Percentiles rank a stretch among this genome's conserved stretches.
Evolutionary conservation across 2,797 vertebrate species (phyloP).

Genomic region (Taenioides sp.): DNA sequence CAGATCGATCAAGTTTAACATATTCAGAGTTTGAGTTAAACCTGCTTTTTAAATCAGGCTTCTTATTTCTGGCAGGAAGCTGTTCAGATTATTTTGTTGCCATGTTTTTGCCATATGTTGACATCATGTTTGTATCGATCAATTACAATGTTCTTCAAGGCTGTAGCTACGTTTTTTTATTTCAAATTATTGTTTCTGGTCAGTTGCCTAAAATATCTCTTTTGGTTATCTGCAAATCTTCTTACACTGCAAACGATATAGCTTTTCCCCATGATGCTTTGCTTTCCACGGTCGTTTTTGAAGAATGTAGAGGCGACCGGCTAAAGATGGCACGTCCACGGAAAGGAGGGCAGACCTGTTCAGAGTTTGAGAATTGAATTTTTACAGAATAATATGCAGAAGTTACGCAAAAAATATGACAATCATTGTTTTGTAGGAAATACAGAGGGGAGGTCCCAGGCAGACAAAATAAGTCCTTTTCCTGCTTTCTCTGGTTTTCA

Average conservation of each 20-base stretch:
- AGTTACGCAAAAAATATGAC: constrained; percentile 73
- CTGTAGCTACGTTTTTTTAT: background rate
- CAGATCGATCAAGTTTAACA: background rate
- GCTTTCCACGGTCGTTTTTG: constrained; percentile 36
- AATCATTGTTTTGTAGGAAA: constrained; percentile 74
- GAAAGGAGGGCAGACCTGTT: constrained; percentile 38
- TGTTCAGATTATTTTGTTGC: background rate
- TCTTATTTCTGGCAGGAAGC: background rate
- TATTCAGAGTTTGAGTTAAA: background rate
- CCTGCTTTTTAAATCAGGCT: background rate
- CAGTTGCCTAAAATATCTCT: background rate
- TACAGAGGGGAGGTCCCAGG: constrained; percentile 53
- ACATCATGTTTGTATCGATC: background rate
- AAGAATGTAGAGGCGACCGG: constrained; percentile 47
- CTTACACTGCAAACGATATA: background rate
- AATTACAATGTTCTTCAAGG: background rate
- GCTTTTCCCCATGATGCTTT: constrained; percentile 19
- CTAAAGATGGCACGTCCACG: constrained; percentile 22
- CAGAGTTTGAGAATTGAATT: constrained; percentile 35
- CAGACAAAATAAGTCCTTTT: constrained; percentile 64
- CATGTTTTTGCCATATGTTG: constrained; percentile 3
- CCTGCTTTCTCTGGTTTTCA: constrained; percentile 69
- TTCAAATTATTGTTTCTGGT: background rate
- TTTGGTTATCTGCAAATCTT: constrained; percentile 5
- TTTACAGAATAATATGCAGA: constrained; percentile 78